Evolutionary conservation across 1,140 invertebrate species (phyloP).

Genomic region (Alviniconcha marisindica): DNA sequence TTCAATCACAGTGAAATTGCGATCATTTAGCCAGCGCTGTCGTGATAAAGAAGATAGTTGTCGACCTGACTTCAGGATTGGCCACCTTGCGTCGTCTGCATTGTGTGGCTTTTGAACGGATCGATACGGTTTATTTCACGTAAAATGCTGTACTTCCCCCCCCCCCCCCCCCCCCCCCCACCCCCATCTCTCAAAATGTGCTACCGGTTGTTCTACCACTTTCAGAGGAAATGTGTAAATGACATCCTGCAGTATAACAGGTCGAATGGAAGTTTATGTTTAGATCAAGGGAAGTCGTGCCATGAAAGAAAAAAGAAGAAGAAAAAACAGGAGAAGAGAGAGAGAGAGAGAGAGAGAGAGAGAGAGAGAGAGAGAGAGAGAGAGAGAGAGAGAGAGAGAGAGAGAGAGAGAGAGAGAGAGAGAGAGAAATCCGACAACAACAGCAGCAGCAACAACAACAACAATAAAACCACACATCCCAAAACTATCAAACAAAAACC

Average conservation of each 20-base stretch:
- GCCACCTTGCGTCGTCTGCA: too few species aligned
- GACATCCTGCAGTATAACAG: too few species aligned
- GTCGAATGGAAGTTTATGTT: too few species aligned
- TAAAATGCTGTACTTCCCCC: not conserved
- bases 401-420: conserved; percentile 17
- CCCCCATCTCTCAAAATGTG: not conserved
- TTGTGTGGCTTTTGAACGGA: too few species aligned
- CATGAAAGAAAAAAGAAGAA: not conserved
- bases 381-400: conserved; percentile 18
- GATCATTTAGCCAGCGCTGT: conserved; percentile 7
- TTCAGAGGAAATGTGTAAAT: too few species aligned
- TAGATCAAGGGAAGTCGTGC: too few species aligned
- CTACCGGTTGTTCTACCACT: too few species aligned
- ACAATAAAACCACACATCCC: too few species aligned
- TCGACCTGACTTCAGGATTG: not conserved
- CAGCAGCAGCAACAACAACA: too few species aligned
- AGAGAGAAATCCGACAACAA: not conserved
- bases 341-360: not conserved
- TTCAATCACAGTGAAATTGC: conserved; percentile 19
- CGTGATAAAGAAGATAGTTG: not conserved
- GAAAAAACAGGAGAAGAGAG: not conserved
- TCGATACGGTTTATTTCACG: not conserved
- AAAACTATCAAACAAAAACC: too few species aligned
- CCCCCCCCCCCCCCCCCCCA: not conserved
- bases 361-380: not conserved